Evolutionary conservation across 2,113 vertebrate genomes (phyloP), one percentile per base, ranked within the genome.

Genomic region (Ammodytes marinus): DNA sequence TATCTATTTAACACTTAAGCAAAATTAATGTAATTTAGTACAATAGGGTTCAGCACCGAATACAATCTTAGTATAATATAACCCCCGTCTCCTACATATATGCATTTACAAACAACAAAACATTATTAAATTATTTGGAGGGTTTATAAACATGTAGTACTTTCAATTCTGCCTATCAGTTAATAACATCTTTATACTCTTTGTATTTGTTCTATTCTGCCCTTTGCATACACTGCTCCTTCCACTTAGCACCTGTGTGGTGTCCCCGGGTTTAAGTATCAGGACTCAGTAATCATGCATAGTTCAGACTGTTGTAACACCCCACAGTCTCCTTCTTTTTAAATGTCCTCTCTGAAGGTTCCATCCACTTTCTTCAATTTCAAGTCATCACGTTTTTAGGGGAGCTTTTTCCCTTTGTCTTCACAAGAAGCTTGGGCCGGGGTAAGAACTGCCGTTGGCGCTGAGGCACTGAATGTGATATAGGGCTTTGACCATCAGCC

Each of bases 231-330:
- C 74, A 79, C 39, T 69, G 70, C 40, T 19, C 45, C 39, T 61
- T 80, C 68, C 46, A 67, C 37, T 45, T 69, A 89, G 80, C 84
- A 87, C 76, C 82, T 52, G 19, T 80, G 76, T 69, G 80, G 68
- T 35, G 65, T 52, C 50, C 77, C 68, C 54, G 58, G 58, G 39
- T 70, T 78, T 60, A 77, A 82, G 69, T 61, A 40, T 79, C 69
- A 67, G 73, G 69, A 77, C 53, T 84, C 74, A n/a, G 35, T 61
- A 42, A 77, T 86, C 91, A 88, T 92, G 91, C 91, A 88, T 90
- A 88, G 85, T 53, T 80, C 79, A 69, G 14, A 46, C 46, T 66
- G 13, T 35, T 73, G 3, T 53, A 47, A 74, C 70, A 65, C 65
- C 37, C 53, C 43, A 60, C n/a, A 1, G 6, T 63, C 4, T 4